Conservation (phyloP, 2,888 invertebrate species). For the Microctonus aethiopoides region DNA sequence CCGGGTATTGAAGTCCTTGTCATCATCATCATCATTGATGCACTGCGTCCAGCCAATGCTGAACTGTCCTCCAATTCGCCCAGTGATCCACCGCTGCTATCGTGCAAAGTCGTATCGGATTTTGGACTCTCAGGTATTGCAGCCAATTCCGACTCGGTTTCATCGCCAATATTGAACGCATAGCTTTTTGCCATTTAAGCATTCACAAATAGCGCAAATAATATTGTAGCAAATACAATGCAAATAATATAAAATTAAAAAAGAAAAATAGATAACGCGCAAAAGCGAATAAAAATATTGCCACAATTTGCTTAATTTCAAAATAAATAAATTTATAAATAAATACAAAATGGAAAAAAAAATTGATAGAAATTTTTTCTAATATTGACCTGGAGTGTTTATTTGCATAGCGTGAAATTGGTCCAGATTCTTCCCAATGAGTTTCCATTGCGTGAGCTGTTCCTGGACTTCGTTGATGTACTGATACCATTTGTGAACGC, state of each 20-base stretch:
- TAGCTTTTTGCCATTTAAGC: conserved; percentile 55
- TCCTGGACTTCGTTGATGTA: conserved; percentile 58
- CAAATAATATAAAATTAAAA: conserved; percentile 17
- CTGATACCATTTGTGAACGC: conserved; percentile 53
- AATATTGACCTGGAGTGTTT: conserved; percentile 58
- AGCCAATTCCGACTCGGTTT: conserved; percentile 88
- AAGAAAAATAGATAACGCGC: conserved; percentile 3
- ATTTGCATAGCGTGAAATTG: conserved; percentile 53
- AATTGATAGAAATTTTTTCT: conserved; percentile 10
- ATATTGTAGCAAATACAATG: conserved; percentile 54
- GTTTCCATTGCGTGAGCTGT: conserved; percentile 70
- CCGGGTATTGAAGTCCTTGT: conserved; percentile 35
- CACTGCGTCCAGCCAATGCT: conserved; percentile 43
- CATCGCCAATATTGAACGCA: conserved; percentile 77
- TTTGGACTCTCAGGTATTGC: conserved; percentile 91
- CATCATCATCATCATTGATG: conserved; percentile 40
- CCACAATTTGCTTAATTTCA: no score
- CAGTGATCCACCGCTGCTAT: conserved; percentile 70
- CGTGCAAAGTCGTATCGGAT: conserved; percentile 86
- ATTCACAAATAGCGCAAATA: conserved; percentile 52
- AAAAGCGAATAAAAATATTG: conserved; percentile 19
- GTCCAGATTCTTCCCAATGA: conserved; percentile 78
- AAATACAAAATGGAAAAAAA: not conserved
- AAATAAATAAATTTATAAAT: not conserved
- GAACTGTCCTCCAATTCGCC: conserved; percentile 60